Base-by-base conservation (phyloP, 2,888 invertebrate species). In the Standfussiana lucernea region DNA sequence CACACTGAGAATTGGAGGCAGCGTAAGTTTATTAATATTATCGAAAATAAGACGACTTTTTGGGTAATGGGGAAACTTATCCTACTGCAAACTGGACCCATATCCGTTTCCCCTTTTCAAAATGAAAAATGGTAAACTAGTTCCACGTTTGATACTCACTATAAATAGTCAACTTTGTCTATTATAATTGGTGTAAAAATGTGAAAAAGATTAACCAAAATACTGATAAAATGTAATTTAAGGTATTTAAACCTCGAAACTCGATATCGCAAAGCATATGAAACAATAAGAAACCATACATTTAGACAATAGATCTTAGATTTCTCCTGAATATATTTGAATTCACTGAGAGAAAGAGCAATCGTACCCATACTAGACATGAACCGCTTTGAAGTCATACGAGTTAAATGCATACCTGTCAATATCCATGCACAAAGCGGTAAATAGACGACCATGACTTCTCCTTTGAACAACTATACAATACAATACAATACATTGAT, bases 381-480 rank as follows among this genome's bases (percentile, higher is more conserved):
- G 10, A n/a, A 24, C 37, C 37, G 21, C 32, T 50, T 11, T 24
- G 18, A 47, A 3, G 18, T 45, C 24, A 56, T 37, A 68, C 8
- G 0, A 45, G 28, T 47, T 62, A 42, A 61, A 45, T 59, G 35
- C 21, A 56, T n/a, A 15, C 35, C 28, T 40, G 6, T 72, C 64
- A 64, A 82, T 53, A 65, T 15, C 15, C 6, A 10, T 61, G 1
- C n/a, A 53, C 7, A 45, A 18, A 50, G 7, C 4, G 18, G 21
- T 47, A 62, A 65, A 62, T 47, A 37, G 5, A 53, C 21, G 6
- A 59, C 5, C 18, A 21, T 37, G 6, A 47, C 15, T 62, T 62
- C n/a, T 50, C 32, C 28, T 45, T 68, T 74, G 13, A 70, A 65
- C 42, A 66, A 66, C 40, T 15, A 59, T 32, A 56, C n/a, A 11